Conservation (phyloP, 2,797 vertebrate genomes). For the Thunnus albacares region DNA sequence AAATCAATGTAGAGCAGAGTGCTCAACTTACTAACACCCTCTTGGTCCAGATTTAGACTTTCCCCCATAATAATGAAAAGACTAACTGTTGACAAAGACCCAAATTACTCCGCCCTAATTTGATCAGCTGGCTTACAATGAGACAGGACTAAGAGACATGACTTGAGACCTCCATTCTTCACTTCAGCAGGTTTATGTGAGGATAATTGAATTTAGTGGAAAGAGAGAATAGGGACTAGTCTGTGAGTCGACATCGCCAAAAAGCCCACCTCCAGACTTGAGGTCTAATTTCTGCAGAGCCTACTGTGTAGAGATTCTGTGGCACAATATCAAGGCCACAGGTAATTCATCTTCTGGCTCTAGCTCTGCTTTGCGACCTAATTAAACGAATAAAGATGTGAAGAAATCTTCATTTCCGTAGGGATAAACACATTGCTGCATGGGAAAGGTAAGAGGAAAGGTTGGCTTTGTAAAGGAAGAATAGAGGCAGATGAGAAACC, state of each 20-base stretch:
- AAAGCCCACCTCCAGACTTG: constrained; percentile 69
- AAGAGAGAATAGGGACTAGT: constrained; percentile 63
- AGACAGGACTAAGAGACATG: constrained; percentile 45
- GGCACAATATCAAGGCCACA: constrained; percentile 77
- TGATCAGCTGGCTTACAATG: constrained; percentile 45
- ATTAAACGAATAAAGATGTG: constrained; percentile 86
- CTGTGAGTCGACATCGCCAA: constrained; percentile 54
- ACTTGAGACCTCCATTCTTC: constrained; percentile 56
- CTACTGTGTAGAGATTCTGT: constrained; percentile 66
- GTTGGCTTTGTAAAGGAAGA: constrained; percentile 71
- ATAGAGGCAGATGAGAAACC: constrained; percentile 67
- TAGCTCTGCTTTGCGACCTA: constrained; percentile 77
- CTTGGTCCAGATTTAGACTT: constrained; percentile 3
- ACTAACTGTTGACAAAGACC: constrained; percentile 30
- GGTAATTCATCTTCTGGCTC: constrained; percentile 83
- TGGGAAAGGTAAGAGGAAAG: constrained; percentile 73
- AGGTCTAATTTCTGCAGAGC: constrained; percentile 72
- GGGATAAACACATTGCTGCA: constrained; percentile 76
- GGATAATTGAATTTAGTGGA: constrained; percentile 73
- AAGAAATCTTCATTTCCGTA: constrained; percentile 76
- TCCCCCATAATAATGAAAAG: constrained; percentile 9
- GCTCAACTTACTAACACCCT: not conserved
- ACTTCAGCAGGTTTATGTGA: constrained; percentile 64
- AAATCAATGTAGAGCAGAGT: constrained; percentile 3
- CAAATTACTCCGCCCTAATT: constrained; percentile 30